Evolutionary conservation across 2,797 vertebrate species (phyloP), one percentile per base, ranked within the genome.

Genomic region (Rhynchotus rufescens): DNA sequence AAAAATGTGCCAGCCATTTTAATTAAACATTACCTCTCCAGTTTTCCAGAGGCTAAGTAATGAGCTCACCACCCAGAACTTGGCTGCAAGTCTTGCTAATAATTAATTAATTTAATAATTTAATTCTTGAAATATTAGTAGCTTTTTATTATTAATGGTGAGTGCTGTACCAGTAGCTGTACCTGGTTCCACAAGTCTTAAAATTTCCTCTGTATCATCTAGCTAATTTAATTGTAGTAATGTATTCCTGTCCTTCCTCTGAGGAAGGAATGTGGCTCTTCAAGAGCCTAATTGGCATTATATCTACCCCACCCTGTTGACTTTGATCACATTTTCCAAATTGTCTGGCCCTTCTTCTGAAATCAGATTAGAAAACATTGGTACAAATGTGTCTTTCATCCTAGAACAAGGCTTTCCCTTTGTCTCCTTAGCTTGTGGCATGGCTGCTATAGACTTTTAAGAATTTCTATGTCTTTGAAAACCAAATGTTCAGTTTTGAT

Each of bases 201-300:
- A n/a, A 5, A 6, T 66, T 95, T 82, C 62, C 78, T 78, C 67
- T 91, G 61, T 59, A 23, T 42, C 62, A 60, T 30, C 3, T 47
- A 26, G 6, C 84, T 91, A 30, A 23, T 83, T 61, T 74, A 65
- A 61, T 78, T 77, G 30, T 21, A 74, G 12, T 73, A 49, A 80
- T 7, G 9, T 86, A 26, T 84, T 92, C 69, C 74, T 69, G 38
- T 88, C 56, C 32, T 93, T 92, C 66, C 83, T 84, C 68, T 60
- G 89, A 81, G 66, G 85, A 61, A 92, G 78, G 89, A 89, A 88
- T 88, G 92, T 78, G 75, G 59, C 91, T 92, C 65, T 86, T 95
- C 84, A 51, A 22, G 92, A 54, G 44, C 14, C 25, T 25, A 54
- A 49, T 40, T 68, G 77, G 67, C 42, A 40, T 16, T 73, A 52